phyloP scores from a whole-genome alignment of 2,797 vertebrate genomes.

The Brachyalestes nurse region DNA sequence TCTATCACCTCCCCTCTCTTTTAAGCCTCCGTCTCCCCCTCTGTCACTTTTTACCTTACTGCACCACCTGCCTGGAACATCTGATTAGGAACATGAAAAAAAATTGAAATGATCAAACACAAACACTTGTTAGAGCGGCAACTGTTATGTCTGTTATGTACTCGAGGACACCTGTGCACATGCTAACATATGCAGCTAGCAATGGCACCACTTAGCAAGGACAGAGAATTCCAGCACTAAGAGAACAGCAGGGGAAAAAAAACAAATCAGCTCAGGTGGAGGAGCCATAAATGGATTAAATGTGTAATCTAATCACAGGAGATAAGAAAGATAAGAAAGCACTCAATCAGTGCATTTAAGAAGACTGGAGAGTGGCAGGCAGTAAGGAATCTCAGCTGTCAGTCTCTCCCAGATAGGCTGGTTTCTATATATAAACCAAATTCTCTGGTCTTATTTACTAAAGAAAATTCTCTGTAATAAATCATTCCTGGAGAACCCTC shows the following conservation, averaged over 20 bases:
- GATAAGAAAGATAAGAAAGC: constrained; percentile 57
- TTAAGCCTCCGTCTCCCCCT: constrained; percentile 22
- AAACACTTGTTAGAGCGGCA: neutral
- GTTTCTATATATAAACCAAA: neutral
- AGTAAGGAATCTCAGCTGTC: constrained; percentile 25
- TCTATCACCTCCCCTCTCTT: constrained; percentile 24
- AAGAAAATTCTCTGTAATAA: neutral
- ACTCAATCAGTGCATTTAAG: constrained; percentile 51
- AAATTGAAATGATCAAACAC: neutral
- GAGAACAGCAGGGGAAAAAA: constrained; percentile 19
- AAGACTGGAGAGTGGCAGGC: constrained; percentile 46
- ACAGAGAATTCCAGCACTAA: neutral
- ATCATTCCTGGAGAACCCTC: neutral
- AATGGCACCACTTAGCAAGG: constrained; percentile 25
- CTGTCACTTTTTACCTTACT: constrained; percentile 48
- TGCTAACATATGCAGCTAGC: constrained; percentile 15
- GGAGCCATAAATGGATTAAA: constrained; percentile 54
- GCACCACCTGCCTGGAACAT: neutral
- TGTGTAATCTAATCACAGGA: constrained; percentile 56
- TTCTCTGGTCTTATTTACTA: neutral
- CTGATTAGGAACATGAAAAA: neutral
- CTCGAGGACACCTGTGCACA: neutral
- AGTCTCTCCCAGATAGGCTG: constrained; percentile 41
- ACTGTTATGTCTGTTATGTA: neutral
- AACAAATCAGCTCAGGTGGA: constrained; percentile 34